Percentiles rank a stretch among this genome's conserved stretches.
Conservation (phyloP, 2,888 invertebrate genomes). For the Resseliella maxima region DNA sequence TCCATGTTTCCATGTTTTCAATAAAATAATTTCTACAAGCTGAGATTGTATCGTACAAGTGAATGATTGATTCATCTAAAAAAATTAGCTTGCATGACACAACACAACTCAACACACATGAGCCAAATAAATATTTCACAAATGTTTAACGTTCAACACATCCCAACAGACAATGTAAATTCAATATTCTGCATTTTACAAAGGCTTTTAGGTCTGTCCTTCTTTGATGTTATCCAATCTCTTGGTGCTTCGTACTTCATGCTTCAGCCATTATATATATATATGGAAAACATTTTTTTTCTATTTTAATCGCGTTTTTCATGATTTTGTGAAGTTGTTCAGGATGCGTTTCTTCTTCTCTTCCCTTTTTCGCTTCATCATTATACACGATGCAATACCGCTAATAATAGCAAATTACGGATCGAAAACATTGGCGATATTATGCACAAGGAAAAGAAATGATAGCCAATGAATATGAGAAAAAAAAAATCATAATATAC, state of each 20-base stretch:
- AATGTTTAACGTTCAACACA: neutral
- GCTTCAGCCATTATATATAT: neutral
- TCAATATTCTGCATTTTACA: neutral
- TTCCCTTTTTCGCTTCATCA: neutral
- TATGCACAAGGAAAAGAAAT: neutral
- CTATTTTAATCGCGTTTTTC: constrained; percentile 2
- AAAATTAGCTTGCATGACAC: no score
- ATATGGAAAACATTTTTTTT: no score
- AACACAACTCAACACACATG: no score
- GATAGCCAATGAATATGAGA: neutral
- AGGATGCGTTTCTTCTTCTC: neutral
- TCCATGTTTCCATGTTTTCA: no score
- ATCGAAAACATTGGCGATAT: neutral
- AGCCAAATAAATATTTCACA: neutral
- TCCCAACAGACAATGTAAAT: neutral
- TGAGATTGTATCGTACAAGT: no score
- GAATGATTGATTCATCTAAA: no score
- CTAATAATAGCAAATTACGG: constrained; percentile 9
- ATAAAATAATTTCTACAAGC: no score
- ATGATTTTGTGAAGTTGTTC: neutral
- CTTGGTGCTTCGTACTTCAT: neutral
- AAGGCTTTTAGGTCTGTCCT: neutral
- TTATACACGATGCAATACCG: neutral
- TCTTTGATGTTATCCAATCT: constrained; percentile 53
- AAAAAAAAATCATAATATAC: neutral